Conservation (phyloP, 1,140 invertebrate species). For the Pogonus chalceus region DNA sequence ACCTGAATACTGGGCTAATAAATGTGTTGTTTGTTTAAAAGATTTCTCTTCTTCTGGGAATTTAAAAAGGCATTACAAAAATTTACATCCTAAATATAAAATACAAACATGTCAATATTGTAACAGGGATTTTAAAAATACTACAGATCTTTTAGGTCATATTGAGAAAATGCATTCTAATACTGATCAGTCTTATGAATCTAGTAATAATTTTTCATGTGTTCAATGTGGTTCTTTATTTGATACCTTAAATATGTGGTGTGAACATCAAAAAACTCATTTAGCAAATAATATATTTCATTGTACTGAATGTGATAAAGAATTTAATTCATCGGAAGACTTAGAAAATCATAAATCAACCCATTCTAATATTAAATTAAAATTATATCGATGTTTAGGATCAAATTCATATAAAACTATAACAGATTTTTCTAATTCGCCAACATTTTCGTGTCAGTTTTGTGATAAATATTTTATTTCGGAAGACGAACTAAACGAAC, state of each 20-base stretch:
- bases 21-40: not conserved
- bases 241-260: not conserved
- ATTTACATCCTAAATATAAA: not conserved
- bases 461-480: not conserved
- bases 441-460: not conserved
- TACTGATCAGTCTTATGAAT: not conserved
- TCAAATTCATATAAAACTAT: constrained; percentile 1
- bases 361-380: not conserved
- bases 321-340: not conserved
- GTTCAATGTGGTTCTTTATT: not conserved
- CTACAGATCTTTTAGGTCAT: not conserved
- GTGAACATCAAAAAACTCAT: not conserved
- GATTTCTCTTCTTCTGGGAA: not conserved
- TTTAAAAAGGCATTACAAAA: not conserved
- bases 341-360: not conserved
- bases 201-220: not conserved
- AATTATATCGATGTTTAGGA: not conserved
- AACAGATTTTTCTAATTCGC: not conserved
- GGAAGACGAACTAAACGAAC: not conserved
- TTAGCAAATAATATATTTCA: not conserved
- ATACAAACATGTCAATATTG: not conserved
- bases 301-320: not conserved
- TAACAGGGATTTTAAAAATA: not conserved
- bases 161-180: not conserved
- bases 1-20: not conserved